These are phyloP conservation scores for Myotis planiceps DNA, from an alignment of 2,797 vertebrate species.

Conservation along the genomic window DNA sequence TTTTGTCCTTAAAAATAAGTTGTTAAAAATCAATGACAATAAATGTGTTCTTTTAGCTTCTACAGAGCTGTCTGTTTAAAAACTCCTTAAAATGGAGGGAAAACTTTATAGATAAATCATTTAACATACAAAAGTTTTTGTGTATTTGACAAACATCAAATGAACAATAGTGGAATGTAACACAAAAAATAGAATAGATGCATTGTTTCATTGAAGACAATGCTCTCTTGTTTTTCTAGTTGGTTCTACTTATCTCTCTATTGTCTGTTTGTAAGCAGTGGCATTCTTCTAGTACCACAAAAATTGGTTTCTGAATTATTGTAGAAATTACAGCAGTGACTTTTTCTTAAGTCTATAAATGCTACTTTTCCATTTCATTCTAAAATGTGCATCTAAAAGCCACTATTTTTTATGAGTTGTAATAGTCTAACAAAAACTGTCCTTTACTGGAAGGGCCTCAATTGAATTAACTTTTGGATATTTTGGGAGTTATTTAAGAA, in stretches of 20 bases:
- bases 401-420: neutral
- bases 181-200: neutral
- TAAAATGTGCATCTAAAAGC: neutral
- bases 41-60: neutral
- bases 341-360: neutral
- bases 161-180: neutral
- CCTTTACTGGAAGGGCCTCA: neutral
- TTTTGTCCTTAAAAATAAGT: slow-evolving; percentile 4
- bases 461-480: slow-evolving; percentile 10
- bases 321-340: neutral
- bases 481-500: slow-evolving; percentile 45
- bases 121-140: neutral
- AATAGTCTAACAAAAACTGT: neutral
- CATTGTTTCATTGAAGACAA: neutral
- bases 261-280: neutral
- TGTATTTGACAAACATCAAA: neutral
- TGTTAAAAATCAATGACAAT: neutral
- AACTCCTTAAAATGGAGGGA: neutral
- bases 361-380: neutral
- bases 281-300: neutral
- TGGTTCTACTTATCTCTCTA: neutral
- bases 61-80: neutral
- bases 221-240: neutral
- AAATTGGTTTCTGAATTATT: slow-evolving; percentile 13
- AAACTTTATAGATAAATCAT: neutral